Evolutionary conservation across 2,113 vertebrate genomes (phyloP), one percentile per base, ranked within the genome.

Genomic region (Octodon degus): DNA sequence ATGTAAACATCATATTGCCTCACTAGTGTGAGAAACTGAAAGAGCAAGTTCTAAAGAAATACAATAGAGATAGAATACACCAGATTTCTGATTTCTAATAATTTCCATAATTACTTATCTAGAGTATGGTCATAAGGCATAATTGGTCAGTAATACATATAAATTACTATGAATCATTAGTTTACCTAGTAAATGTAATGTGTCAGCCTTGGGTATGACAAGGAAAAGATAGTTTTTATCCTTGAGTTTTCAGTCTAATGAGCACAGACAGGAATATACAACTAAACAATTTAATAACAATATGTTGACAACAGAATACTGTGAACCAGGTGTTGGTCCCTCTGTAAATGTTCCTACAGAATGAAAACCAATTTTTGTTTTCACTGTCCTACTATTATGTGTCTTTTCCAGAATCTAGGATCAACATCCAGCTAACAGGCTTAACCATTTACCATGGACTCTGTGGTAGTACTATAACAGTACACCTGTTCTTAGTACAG

Each of bases 211-310:
- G 14, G 19, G 16, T 55, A 79, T 50, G 17, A 22, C 40, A 89
- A 65, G 43, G 50, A 58, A 88, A 86, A 34, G 34, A 53, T 17
- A 65, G 34, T 77, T 32, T 37, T 43, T 89, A 50, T 60, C 8
- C 68, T 67, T 67, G 47, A 92, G 24, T 60, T 92, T 91, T 37
- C n/a, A 88, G 58, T 74, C 60, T 89, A 68, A 37, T 89, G 17
- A 80, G 53, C 70, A 11, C 30, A 47, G 72, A 37, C 11, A 47
- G 19, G n/a, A 30, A 92, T 12, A 60, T 53, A 37, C 6, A 89
- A 85, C 50, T 32, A 84, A 84, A 62, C 16, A 90, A 24, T 37
- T 81, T 84, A 72, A 34, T 90, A 16, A 74, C 17, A 74, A 32
- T 65, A 63, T 22, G n/a, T 24, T 93, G 43, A 58, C 63, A 43